Conservation (phyloP, 1,140 invertebrate species). For the Pseudomyrmex pallidus region DNA sequence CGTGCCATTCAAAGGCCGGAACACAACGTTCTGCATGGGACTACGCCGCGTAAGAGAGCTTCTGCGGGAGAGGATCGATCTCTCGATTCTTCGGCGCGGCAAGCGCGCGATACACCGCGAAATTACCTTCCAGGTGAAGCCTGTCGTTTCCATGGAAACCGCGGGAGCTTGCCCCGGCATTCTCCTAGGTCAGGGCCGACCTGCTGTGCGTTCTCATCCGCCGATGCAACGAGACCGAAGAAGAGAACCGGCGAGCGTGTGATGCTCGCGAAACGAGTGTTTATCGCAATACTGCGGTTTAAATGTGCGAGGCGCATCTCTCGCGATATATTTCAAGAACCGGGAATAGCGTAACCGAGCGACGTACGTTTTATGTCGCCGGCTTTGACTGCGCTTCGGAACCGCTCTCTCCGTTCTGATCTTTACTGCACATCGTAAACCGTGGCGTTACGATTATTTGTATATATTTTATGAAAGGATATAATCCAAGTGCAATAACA, state of each 20-base stretch:
- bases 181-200: constrained; percentile 53
- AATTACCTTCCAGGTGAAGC: constrained; percentile 73
- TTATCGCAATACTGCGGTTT: neutral
- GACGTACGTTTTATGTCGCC: neutral
- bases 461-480: neutral
- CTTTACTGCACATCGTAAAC: neutral
- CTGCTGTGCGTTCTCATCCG: neutral
- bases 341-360: neutral
- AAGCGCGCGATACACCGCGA: constrained; percentile 55
- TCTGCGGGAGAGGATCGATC: constrained; percentile 63
- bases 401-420: neutral
- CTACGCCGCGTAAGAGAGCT: constrained; percentile 19
- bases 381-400: neutral
- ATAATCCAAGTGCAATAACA: neutral
- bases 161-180: constrained; percentile 55
- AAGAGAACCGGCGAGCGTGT: no score
- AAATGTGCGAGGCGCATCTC: neutral
- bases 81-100: constrained; percentile 29
- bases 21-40: neutral
- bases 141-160: constrained; percentile 71
- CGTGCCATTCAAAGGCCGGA: constrained; percentile 59
- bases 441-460: constrained; percentile 29
- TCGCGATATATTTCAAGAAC: neutral
- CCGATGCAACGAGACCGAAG: no score
- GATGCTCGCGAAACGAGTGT: neutral